A percentile compares a stretch with the other conserved stretches of the same genome.
Evolutionary conservation across 2,888 invertebrate species (phyloP).

Genomic region (Sceliomorpha sp.): DNA sequence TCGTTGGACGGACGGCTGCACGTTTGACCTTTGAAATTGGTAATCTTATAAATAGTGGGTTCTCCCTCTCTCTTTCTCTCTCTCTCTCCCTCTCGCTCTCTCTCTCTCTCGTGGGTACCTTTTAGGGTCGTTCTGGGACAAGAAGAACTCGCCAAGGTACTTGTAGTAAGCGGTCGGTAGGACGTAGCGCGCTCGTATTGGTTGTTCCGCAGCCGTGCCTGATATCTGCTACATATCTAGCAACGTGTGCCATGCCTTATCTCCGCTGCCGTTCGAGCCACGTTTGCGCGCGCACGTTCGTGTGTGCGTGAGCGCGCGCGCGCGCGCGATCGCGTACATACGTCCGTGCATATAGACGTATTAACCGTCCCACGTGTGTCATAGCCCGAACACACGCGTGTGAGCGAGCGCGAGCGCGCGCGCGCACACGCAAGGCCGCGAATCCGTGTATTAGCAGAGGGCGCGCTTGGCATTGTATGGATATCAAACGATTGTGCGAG

Average conservation of each 20-base stretch:
- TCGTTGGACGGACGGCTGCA: slow-evolving; percentile 18
- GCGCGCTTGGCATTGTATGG: slow-evolving; percentile 71
- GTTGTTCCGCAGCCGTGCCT: slow-evolving; percentile 52
- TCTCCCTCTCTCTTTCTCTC: too few species aligned
- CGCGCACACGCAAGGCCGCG: slow-evolving; percentile 6
- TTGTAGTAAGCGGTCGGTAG: slow-evolving; percentile 42
- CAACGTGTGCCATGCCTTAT: slow-evolving; percentile 78
- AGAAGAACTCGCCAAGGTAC: slow-evolving; percentile 45
- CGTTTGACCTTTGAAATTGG: slow-evolving; percentile 49
- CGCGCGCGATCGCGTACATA: slow-evolving; percentile 2
- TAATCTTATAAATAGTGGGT: slow-evolving; percentile 47
- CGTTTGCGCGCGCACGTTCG: slow-evolving; percentile 37
- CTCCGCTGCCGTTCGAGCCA: slow-evolving; percentile 68
- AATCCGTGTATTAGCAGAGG: slow-evolving; percentile 24
- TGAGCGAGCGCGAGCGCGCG: slow-evolving; percentile 9
- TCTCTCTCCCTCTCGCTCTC: too few species aligned
- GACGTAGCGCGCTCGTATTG: slow-evolving; percentile 45
- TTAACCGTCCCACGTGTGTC: slow-evolving; percentile 44
- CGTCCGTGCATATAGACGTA: slow-evolving; percentile 30
- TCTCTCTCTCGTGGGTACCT: slow-evolving; percentile 44
- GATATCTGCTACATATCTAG: slow-evolving; percentile 78
- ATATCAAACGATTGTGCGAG: slow-evolving; percentile 64
- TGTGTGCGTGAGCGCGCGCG: slow-evolving; percentile 10
- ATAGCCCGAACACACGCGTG: slow-evolving; percentile 18
- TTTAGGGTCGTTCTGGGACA: slow-evolving; percentile 47